Evolutionary conservation across 2,888 invertebrate species (phyloP).

Genomic region (Balanococcus diminutus): DNA sequence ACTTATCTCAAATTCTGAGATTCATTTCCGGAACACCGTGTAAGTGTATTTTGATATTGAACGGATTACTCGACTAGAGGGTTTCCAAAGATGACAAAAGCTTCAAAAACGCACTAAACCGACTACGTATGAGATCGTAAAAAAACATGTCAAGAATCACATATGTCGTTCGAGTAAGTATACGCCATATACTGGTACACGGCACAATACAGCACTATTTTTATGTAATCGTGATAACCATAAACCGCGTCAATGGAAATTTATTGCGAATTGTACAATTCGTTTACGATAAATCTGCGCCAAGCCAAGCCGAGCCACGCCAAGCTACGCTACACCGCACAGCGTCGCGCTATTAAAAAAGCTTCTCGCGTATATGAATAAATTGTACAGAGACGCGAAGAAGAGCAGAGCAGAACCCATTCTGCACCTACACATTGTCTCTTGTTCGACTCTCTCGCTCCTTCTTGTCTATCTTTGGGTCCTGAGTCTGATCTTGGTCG

Average conservation of each 20-base stretch:
- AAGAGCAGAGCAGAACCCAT: neutral
- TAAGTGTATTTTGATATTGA: neutral
- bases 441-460: no score
- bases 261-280: constrained; percentile 25
- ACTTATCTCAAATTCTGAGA: no score
- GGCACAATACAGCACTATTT: neutral
- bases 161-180: neutral
- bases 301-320: neutral
- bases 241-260: constrained; percentile 38
- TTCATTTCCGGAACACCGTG: no score
- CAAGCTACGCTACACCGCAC: neutral
- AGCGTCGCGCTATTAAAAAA: neutral
- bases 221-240: constrained; percentile 32
- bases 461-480: no score
- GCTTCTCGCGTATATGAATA: neutral
- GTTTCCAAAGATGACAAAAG: neutral
- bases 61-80: neutral
- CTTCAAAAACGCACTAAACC: constrained; percentile 10
- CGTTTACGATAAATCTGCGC: constrained; percentile 1
- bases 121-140: neutral
- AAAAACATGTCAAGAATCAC: neutral
- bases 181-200: no score
- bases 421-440: neutral
- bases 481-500: neutral
- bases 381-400: neutral